Evolutionary conservation across 2,113 vertebrate genomes (phyloP).

Genomic region (Thomomys bottae): DNA sequence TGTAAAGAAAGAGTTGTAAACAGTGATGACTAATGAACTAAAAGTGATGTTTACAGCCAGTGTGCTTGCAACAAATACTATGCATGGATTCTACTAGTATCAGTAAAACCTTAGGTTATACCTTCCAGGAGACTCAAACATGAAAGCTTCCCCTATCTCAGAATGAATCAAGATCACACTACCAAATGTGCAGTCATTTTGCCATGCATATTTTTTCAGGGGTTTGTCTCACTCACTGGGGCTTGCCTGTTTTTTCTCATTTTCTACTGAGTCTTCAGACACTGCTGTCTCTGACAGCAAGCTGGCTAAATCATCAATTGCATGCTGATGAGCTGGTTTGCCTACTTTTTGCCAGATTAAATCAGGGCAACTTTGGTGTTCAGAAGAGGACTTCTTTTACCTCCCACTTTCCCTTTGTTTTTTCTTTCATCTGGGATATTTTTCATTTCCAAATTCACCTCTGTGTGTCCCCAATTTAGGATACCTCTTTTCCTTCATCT

Average conservation of each 20-base stretch:
- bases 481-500: background rate
- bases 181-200: conserved; percentile 26
- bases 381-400: background rate
- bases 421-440: conserved; percentile 35
- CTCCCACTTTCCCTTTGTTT: background rate
- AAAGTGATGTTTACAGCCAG: conserved; percentile 43
- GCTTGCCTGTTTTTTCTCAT: conserved; percentile 70
- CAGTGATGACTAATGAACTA: background rate
- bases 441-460: background rate
- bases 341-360: conserved; percentile 71
- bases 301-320: conserved; percentile 65
- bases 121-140: background rate
- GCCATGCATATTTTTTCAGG: conserved; percentile 33
- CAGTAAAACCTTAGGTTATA: conserved; percentile 51
- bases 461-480: background rate
- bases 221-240: conserved; percentile 53
- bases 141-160: conserved; percentile 48
- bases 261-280: conserved; percentile 51
- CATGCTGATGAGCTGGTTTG: conserved; percentile 74
- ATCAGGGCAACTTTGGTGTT: conserved; percentile 55
- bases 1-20: conserved; percentile 39
- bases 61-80: conserved; percentile 60
- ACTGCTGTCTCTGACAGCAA: conserved; percentile 64
- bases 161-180: conserved; percentile 56
- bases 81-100: conserved; percentile 38